Evolutionary conservation across 2,888 invertebrate species (phyloP).

Genomic region (Synergus laeviventris): DNA sequence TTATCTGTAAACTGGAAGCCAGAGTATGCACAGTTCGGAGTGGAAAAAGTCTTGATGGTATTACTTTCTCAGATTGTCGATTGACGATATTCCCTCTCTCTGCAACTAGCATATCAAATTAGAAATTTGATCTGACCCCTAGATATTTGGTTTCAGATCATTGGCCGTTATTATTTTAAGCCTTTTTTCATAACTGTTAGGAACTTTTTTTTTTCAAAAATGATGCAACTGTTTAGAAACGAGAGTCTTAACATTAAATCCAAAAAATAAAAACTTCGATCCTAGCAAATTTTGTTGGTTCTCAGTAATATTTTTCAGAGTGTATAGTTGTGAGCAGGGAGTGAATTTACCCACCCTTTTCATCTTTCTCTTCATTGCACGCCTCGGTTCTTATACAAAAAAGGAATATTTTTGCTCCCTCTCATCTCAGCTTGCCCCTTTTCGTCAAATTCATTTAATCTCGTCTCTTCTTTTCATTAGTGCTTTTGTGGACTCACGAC

Average conservation of each 20-base stretch:
- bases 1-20: not conserved
- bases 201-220: not conserved
- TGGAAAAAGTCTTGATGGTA: not conserved
- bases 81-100: not conserved
- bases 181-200: not conserved
- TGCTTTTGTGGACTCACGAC: not conserved
- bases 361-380: not conserved
- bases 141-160: not conserved
- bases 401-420: conserved; percentile 40
- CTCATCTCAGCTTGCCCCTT: conserved; percentile 1
- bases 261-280: not conserved
- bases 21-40: not conserved
- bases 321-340: not conserved
- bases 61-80: not conserved
- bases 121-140: not conserved
- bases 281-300: not conserved
- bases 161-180: not conserved
- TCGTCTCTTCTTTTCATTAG: not conserved
- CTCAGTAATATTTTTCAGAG: not conserved
- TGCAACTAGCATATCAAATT: not conserved
- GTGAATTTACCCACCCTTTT: not conserved
- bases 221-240: not conserved
- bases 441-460: not conserved
- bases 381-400: not conserved
- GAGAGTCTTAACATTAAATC: not conserved